Evolutionary conservation across 2,797 vertebrate species (phyloP), one percentile per base, ranked within the genome.

Genomic region (Anisognathus igniventris): DNA sequence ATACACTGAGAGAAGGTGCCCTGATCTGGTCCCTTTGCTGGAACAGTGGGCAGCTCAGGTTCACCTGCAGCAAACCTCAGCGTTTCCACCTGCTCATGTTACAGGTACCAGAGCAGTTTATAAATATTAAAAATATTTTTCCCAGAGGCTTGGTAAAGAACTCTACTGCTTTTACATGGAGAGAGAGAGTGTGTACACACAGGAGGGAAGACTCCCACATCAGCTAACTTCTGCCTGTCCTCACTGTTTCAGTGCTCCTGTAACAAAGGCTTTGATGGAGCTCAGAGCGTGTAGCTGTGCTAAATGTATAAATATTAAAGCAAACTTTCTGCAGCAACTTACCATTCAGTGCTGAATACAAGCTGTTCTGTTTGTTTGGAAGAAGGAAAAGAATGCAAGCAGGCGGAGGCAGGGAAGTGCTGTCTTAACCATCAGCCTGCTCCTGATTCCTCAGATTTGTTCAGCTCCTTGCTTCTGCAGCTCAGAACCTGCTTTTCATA

Each of bases 291-390:
- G 96, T 91, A 96, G 97, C 86, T 66, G 92, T 86, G 92, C 92
- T 78, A 88, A 97, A 96, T 3, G 4, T 94, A 96, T 97, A 95
- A 97, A 97, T 97, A 97, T 97, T 97, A 97, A 98, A 96, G 97
- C 94, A 95, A 94, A 96, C 96, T 97, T 96, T 87, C 72, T 83
- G 56, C 95, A 96, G 96, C 95, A 92, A 82, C 88, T 96, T 96
- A 70, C 96, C 87, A 87, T 93, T 94, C 96, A 97, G 97, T 93
- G 90, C 24, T 92, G 96, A 96, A 91, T 80, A 92, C 92, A 95
- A 97, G 95, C 96, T 94, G 96, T 91, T 97, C 92, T 93, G 96
- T 94, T 95, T 97, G 93, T 93, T 95, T 95, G 64, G 81, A 89
- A 83, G 88, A 73, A 89, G 90, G 70, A 64, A 16, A 70, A 90